Base-by-base conservation (phyloP, 2,888 invertebrate genomes). In the Icerya purchasi region DNA sequence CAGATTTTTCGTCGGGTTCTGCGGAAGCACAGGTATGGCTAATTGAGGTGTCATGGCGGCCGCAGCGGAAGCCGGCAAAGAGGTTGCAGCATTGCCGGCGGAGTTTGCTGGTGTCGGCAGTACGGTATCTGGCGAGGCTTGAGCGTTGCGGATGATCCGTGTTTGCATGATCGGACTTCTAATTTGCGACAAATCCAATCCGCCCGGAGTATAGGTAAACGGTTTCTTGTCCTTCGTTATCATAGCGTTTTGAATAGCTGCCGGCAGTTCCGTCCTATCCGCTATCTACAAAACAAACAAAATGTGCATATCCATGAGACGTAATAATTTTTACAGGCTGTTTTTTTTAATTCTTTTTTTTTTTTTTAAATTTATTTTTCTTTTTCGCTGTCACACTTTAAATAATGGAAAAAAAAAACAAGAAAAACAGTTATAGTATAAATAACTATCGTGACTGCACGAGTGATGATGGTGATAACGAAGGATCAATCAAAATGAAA, bases 151-250 rank as follows among this genome's bases (percentile, higher is more conserved):
- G 62, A 78, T 79, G 68, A 84, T 72, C 63, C 91, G 76, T 65
- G 87, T 78, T 2, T 86, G 86, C 89, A 92, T 90, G 66, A 89
- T 80, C 10, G 91, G 91, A 58, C 89, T 90, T 63, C 82, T 79
- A 62, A 92, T 90, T 73, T 92, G 89, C 10, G 89, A 88, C 57
- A 92, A 75, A 72, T 92, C 89, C 61, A 92, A 77, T 64, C 92
- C 92, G 20, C 92, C 91, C 1, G 92, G 92, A 20, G 91, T 90
- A 72, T 93, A 93, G n/a, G 92, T 92, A 71, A 93, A 93, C 14
- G 92, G 92, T 69, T 92, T 92, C 73, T 92, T 93, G 73, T 92
- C 92, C 73, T 91, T 91, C 68, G 87, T 88, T 83, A 90, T 83
- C 88, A 90, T 90, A 36, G 91, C 90, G 72, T 89, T 88, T 71